These are phyloP conservation scores for Catharus fuscescens DNA, from an alignment of 2,113 vertebrate genomes.

Conservation along the genomic window DNA sequence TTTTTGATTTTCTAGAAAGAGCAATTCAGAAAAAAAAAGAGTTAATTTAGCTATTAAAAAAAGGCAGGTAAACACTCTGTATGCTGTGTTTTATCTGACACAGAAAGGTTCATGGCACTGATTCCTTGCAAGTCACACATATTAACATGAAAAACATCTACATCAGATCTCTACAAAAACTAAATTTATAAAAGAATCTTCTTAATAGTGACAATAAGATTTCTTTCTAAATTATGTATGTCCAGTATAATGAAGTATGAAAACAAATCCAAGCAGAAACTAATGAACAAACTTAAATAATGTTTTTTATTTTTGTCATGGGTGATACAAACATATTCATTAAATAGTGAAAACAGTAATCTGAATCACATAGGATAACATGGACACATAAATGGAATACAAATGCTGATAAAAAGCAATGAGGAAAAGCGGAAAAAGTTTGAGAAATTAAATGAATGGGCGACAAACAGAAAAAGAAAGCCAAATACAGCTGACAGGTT, in stretches of 20 bases:
- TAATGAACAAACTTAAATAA: neutral
- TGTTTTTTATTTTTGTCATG: neutral
- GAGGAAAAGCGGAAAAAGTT: neutral
- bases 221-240: neutral
- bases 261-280: neutral
- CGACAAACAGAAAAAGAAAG: neutral
- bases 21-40: neutral
- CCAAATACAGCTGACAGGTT: neutral
- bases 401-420: neutral
- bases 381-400: neutral
- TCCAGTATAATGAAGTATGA: neutral
- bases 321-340: neutral
- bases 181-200: neutral
- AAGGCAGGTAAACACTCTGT: neutral
- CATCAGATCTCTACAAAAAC: neutral
- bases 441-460: neutral
- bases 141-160: neutral
- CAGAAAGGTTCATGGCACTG: neutral
- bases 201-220: neutral
- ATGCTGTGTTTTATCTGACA: neutral
- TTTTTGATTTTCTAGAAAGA: neutral
- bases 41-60: neutral
- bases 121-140: neutral
- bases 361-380: neutral
- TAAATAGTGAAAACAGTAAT: neutral